Percentiles rank a stretch among this genome's conserved stretches.
Evolutionary conservation across 2,113 vertebrate genomes (phyloP).

Genomic region (Phyllostomus hastatus): DNA sequence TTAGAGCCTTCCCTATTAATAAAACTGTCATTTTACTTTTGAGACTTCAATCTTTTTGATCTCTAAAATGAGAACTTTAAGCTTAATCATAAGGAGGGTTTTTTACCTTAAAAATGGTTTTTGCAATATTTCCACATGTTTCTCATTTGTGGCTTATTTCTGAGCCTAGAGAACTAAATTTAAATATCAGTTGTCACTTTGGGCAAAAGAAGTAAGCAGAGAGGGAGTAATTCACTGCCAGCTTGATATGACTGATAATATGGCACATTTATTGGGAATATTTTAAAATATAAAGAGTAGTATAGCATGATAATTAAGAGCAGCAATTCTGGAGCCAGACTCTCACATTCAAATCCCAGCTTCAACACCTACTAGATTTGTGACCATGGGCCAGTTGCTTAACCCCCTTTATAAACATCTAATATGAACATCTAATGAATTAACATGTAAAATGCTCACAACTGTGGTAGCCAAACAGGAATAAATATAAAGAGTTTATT

Average conservation of each 20-base stretch:
- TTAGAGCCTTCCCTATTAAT: not conserved
- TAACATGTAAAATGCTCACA: not conserved
- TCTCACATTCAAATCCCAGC: not conserved
- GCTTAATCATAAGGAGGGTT: not conserved
- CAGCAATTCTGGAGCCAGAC: not conserved
- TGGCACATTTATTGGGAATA: not conserved
- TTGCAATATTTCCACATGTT: not conserved
- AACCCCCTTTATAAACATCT: not conserved
- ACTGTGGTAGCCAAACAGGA: not conserved
- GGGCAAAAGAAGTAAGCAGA: not conserved
- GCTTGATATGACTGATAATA: not conserved
- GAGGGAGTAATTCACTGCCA: not conserved
- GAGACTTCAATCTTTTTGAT: not conserved
- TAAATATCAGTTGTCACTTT: not conserved
- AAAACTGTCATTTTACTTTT: not conserved
- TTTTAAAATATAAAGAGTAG: not conserved
- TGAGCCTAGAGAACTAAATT: not conserved
- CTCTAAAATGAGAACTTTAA: not conserved
- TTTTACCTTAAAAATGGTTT: not conserved
- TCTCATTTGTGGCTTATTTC: slow-evolving; percentile 22
- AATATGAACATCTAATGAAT: not conserved
- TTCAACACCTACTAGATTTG: not conserved
- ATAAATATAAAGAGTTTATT: not conserved
- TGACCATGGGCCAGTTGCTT: not conserved
- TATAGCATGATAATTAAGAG: not conserved